These are phyloP conservation scores for Elephantulus edwardii DNA, from an alignment of 2,113 vertebrate genomes.

Conservation along the genomic window DNA sequence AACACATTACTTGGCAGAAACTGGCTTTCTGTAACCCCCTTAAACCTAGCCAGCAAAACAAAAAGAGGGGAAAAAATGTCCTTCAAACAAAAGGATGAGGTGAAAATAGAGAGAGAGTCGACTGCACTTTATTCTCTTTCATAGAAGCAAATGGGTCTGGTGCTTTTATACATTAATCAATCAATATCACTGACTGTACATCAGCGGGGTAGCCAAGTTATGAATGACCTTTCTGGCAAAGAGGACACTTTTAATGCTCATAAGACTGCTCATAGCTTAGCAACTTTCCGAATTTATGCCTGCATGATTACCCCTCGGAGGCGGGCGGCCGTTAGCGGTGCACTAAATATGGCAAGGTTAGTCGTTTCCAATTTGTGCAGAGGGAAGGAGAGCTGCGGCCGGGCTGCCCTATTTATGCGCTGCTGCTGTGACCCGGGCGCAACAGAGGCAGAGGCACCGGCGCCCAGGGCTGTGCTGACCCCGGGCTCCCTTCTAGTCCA, in stretches of 20 bases:
- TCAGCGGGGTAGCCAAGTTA: slow-evolving; percentile 97
- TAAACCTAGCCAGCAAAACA: slow-evolving; percentile 93
- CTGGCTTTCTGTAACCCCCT: slow-evolving; percentile 94
- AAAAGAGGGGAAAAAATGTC: slow-evolving; percentile 85
- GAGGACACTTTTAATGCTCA: slow-evolving; percentile 97
- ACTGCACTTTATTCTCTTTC: slow-evolving; percentile 95
- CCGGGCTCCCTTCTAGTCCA: not conserved
- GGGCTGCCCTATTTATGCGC: not conserved
- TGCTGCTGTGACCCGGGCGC: not conserved
- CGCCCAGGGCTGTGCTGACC: not conserved
- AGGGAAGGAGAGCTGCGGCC: slow-evolving; percentile 75
- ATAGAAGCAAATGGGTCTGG: slow-evolving; percentile 99
- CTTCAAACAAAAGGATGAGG: slow-evolving; percentile 97
- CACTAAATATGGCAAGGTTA: slow-evolving; percentile 89
- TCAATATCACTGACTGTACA: slow-evolving; percentile 99
- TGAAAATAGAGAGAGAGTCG: slow-evolving; percentile 93
- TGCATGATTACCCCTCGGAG: slow-evolving; percentile 93
- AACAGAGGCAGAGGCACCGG: fast-evolving
- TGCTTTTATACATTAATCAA: slow-evolving; percentile 99
- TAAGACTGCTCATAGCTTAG: slow-evolving; percentile 95
- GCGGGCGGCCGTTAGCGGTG: slow-evolving; percentile 87
- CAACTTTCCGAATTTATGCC: slow-evolving; percentile 93
- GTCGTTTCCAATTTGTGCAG: slow-evolving; percentile 87
- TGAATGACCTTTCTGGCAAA: slow-evolving; percentile 99
- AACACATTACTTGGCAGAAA: slow-evolving; percentile 98